Evolutionary conservation across 2,888 invertebrate genomes (phyloP), one percentile per base, ranked within the genome.

Genomic region (Drosophila rubida): DNA sequence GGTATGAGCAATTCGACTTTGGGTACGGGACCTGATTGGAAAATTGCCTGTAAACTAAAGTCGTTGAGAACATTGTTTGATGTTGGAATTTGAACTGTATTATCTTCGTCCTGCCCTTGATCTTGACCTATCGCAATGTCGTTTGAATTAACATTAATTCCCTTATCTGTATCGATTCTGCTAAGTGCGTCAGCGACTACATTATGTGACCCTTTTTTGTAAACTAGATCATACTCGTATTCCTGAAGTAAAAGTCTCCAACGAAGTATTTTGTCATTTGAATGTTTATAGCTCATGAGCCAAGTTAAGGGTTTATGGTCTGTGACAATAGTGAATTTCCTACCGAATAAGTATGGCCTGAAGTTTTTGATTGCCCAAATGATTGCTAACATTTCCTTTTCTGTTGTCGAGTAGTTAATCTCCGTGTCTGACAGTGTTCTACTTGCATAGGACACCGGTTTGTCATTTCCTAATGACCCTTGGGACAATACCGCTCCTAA

Each of bases 121-220:
- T n/a, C n/a, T n/a, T n/a, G n/a, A n/a, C n/a, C n/a, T n/a, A n/a
- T n/a, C n/a, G n/a, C n/a, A n/a, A n/a, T n/a, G n/a, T n/a, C n/a
- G n/a, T n/a, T n/a, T n/a, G n/a, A n/a, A n/a, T n/a, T n/a, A n/a
- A n/a, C n/a, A n/a, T n/a, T n/a, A n/a, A n/a, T n/a, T n/a, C n/a
- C n/a, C n/a, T n/a, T n/a, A n/a, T n/a, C n/a, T n/a, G 19, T 19
- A 19, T 65, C 69, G 2, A 75, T 66, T 53, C 53, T 41, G 30
- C 27, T 53, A 27, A 53, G 53, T 53, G 53, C 53, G 27, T 78
- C 73, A 2, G 76, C 75, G n/a, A 74, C 74, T 9, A 62, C 62
- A 22, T 78, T 75, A 8, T 32, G 54, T 13, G 54, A 44, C 44
- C 51, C 51, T 27, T 27, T 27, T 27, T 27, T 27, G 5, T 27